Base-by-base conservation (phyloP, 1,140 invertebrate genomes). In the Drosophila kikkawai region DNA sequence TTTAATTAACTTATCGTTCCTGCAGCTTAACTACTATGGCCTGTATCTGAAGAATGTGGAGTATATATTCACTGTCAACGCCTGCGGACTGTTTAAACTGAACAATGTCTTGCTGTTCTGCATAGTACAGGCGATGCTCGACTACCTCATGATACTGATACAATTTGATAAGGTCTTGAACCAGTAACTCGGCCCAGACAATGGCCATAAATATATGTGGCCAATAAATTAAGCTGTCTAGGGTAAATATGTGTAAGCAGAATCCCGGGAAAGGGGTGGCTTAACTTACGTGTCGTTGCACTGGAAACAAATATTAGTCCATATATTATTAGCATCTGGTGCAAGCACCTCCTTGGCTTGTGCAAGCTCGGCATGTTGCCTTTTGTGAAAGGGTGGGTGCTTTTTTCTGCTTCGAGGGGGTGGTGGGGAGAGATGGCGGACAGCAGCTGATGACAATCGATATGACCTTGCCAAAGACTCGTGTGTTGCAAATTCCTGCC, bases 151-250 rank as follows among this genome's bases (percentile, higher is more conserved):
- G 45, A 90, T 88, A 76, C 81, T 88, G 34, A 79, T 90, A 70
- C 85, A 88, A 57, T 90, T 90, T 69, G 85, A 88, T 66, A 88
- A 90, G 75, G 76, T 88, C 69, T 61, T 73, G 19, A 69, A 88
- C 67, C 70, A 78, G 63, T 88, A 85, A 55, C 45, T 37, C 8
- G 34, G 22, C 57, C 63, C 37, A 64, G 59, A 73, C 85, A 47
- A 56, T 58, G 41, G 60, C 36, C 29, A 50, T 79, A 61, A 60
- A 60, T 57, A 56, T 45, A 59, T 37, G 17, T 34, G 17, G 7
- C 5, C 12, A 15, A 65, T 60, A 47, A 51, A 73, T 61, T 76
- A 69, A 75, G 56, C 58, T 58, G 56, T 34, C 55, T 55, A 19
- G 45, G 37, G 17, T 56, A 69, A 37, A 48, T 47, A 65, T 36